Evolutionary conservation across 1,140 invertebrate species (phyloP), one percentile per base, ranked within the genome.

Genomic region (Lepidurus packardi): DNA sequence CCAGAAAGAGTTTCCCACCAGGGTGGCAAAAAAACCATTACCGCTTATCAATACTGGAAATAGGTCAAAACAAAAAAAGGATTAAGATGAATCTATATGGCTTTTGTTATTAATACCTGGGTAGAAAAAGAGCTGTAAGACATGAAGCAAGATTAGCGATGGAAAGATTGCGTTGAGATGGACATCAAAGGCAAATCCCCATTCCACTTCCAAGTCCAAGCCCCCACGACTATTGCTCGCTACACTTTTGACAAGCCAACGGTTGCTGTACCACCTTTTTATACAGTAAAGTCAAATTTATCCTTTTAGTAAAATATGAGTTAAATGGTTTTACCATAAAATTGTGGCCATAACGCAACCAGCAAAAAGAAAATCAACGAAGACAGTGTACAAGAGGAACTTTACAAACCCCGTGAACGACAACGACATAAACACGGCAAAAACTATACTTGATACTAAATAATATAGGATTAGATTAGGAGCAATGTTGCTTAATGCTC

Each of bases 161-260:
- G 98, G 97, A 86, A 99, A 98, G 85, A 97, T 97, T 8, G 98
- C 97, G 88, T 99, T 99, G 79, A 99, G 89, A 87, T 99, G 98
- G 65, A 99, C 95, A 86, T 99, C 98, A 87, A 99, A 99, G 43
- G 94, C 92, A 86, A 98, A 99, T 2, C 93, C 98, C 98, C 98
- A 99, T 86, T 99, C 98, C 76, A 99, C 96, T 85, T 87, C 84
- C 76, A 65, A 65, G 21, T 65, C 16, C 53, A 21, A 13, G 0
- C 53, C 0, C 7, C 16, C 9, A 65, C 53, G 53, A 65, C 13
- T 65, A 11, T 16, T 16, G 21, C 21, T 65, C 7, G 53, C 1
- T 65, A 21, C 4, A 21, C 53, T 65, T 65, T 65, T 65, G 21
- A 65, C 13, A 21, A 65, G 53, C 53, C 53, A 65, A 16, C 53